phyloP scores from a whole-genome alignment of 2,797 vertebrate genomes.

The Onychomys leucogaster region DNA sequence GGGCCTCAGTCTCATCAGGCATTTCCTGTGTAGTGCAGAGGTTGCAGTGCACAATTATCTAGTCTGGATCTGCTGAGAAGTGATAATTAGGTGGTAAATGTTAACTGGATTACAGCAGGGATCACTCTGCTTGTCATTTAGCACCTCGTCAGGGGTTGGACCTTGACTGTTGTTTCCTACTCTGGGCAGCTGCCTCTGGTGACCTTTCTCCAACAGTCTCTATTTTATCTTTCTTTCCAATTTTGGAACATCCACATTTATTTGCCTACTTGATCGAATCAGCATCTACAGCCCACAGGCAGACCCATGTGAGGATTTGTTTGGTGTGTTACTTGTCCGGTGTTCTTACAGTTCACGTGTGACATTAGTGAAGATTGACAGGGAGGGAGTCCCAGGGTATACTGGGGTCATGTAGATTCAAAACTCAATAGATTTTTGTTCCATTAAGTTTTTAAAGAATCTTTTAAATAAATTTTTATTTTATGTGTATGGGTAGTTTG shows the following conservation, averaged over 20 bases:
- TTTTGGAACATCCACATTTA: conserved; percentile 30
- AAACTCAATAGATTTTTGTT: background rate
- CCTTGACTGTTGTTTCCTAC: conserved; percentile 44
- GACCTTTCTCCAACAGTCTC: conserved; percentile 55
- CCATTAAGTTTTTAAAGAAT: background rate
- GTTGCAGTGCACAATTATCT: conserved; percentile 74
- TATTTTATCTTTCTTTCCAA: conserved; percentile 59
- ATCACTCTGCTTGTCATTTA: conserved; percentile 67
- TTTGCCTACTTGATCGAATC: background rate
- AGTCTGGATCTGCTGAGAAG: conserved; percentile 74
- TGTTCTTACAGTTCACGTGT: background rate
- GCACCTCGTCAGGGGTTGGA: conserved; percentile 65
- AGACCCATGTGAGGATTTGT: background rate
- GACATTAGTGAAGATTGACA: background rate
- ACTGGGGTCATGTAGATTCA: background rate
- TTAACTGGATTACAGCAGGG: conserved; percentile 77
- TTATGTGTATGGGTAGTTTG: background rate
- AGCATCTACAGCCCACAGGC: background rate
- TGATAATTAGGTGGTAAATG: conserved; percentile 82
- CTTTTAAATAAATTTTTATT: background rate
- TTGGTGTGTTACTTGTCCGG: background rate
- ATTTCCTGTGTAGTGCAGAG: conserved; percentile 64
- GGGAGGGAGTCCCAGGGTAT: background rate
- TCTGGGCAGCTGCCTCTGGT: conserved; percentile 63
- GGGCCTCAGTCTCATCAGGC: conserved; percentile 49